phyloP scores from a whole-genome alignment of 2,888 invertebrate genomes.

The Lepidonotus clava region DNA sequence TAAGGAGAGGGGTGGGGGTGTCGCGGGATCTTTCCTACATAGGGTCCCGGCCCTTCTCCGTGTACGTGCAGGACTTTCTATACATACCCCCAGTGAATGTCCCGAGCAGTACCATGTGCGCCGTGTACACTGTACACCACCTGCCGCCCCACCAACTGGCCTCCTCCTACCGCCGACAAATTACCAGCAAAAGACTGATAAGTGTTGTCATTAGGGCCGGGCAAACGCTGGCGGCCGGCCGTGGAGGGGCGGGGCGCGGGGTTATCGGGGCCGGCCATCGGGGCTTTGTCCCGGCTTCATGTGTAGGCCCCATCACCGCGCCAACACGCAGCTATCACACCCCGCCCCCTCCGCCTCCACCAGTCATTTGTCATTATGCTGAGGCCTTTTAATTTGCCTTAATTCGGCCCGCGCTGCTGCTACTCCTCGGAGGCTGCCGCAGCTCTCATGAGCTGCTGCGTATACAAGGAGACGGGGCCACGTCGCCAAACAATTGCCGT shows the following conservation, averaged over 20 bases:
- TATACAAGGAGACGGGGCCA: not conserved
- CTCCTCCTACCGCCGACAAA: no score
- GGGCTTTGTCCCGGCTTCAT: not conserved
- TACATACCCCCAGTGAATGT: no score
- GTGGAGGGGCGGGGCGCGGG: not conserved
- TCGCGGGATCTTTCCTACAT: no score
- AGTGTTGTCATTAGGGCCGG: not conserved
- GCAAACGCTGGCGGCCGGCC: not conserved
- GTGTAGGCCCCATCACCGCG: not conserved
- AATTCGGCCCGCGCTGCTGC: constrained; percentile 10
- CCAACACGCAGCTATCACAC: no score
- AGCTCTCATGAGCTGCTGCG: constrained; percentile 17
- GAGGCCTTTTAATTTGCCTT: constrained; percentile 49
- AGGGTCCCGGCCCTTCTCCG: no score
- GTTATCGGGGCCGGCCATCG: not conserved
- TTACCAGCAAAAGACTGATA: not conserved
- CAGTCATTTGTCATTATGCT: constrained; percentile 46
- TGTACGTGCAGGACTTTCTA: no score
- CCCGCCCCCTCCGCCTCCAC: not conserved
- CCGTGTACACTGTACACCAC: no score
- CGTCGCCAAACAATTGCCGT: constrained; percentile 50
- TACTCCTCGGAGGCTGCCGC: not conserved
- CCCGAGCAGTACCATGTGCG: no score
- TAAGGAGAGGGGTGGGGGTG: no score
- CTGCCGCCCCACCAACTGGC: no score